phyloP scores from a whole-genome alignment of 2,888 invertebrate species.

The Arenicola marina region DNA sequence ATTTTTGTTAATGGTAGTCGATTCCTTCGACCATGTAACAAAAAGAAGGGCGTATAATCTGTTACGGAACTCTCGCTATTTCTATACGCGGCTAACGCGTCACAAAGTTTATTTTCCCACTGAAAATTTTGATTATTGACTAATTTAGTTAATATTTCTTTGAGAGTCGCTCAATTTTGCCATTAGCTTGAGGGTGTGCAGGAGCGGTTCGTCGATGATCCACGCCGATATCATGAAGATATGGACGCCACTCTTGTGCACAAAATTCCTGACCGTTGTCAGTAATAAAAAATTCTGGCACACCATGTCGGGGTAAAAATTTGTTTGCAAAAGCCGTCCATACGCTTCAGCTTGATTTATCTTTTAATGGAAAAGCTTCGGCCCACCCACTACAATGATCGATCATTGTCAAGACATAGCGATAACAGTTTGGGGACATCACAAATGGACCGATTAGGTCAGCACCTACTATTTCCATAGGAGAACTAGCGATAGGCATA shows the following conservation, averaged over 20 bases:
- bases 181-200: background rate
- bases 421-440: background rate
- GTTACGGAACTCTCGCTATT: background rate
- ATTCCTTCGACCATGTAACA: background rate
- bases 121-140: background rate
- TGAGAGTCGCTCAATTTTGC: background rate
- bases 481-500: background rate
- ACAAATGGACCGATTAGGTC: slow-evolving; percentile 5
- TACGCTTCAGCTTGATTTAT: background rate
- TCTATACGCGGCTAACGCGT: background rate
- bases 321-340: background rate
- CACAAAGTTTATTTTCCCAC: background rate
- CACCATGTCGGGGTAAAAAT: background rate
- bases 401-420: background rate
- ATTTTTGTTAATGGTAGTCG: background rate
- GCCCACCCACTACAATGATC: slow-evolving; percentile 4
- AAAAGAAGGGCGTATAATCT: background rate
- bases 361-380: background rate
- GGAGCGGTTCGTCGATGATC: background rate
- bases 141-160: background rate
- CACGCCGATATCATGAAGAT: background rate
- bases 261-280: background rate
- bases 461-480: background rate
- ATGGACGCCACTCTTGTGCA: background rate
- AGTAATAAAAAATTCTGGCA: background rate